phyloP scores from a whole-genome alignment of 92 coral and sea anemone genomes.

The Heliopora coerulea region DNA sequence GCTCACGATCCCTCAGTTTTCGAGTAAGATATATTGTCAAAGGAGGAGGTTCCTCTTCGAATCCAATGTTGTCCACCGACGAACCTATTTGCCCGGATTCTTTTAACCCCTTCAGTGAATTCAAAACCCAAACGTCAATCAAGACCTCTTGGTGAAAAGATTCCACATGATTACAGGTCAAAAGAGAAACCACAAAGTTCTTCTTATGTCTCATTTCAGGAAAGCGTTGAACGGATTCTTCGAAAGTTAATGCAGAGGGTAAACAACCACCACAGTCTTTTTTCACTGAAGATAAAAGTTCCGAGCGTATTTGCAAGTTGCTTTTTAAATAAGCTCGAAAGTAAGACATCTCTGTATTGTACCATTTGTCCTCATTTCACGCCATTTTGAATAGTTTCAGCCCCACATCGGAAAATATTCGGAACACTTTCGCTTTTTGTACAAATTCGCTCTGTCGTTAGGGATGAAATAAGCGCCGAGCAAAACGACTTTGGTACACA shows the following conservation, averaged over 20 bases:
- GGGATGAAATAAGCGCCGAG: too few species aligned
- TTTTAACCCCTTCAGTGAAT: conserved; percentile 19
- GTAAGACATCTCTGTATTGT: conserved; percentile 19
- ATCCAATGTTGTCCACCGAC: background rate
- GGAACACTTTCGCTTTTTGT: background rate
- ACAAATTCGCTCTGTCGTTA: too few species aligned
- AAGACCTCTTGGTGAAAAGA: conserved; percentile 27
- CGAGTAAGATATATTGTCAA: conserved; percentile 28
- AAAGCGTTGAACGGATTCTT: conserved; percentile 37
- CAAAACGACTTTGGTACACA: too few species aligned
- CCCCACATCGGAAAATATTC: background rate
- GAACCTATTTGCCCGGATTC: background rate
- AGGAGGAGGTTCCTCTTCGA: conserved; percentile 29
- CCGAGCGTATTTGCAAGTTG: conserved; percentile 20
- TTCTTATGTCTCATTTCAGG: background rate
- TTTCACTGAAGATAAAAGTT: conserved; percentile 30
- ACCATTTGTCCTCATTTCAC: background rate
- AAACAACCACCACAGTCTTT: conserved; percentile 38
- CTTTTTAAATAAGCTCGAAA: conserved; percentile 37
- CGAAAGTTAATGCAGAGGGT: conserved; percentile 37
- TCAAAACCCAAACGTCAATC: conserved; percentile 30
- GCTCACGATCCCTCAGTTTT: conserved; percentile 7
- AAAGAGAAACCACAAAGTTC: conserved; percentile 22
- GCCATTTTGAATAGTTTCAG: conserved; percentile 25
- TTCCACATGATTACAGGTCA: conserved; percentile 39